phyloP scores from a whole-genome alignment of 2,888 invertebrate species.

The Pristionchus maxplancki region DNA sequence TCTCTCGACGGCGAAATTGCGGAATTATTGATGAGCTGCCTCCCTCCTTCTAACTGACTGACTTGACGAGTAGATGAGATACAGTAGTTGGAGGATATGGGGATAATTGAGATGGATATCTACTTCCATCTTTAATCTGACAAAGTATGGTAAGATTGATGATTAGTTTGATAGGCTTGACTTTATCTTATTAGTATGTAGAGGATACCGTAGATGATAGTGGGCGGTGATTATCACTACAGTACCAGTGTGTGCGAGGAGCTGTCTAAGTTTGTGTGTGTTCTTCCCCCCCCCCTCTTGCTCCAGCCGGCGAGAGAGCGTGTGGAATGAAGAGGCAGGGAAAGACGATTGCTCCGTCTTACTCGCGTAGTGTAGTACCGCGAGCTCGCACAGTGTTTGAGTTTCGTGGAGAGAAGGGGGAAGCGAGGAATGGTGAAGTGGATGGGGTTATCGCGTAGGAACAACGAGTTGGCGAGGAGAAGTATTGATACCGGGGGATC shows the following conservation, averaged over 20 bases:
- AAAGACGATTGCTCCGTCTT: neutral
- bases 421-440: conserved; percentile 43
- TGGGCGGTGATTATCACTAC: conserved; percentile 29
- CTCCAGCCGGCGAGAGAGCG: neutral
- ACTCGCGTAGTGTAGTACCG: conserved; percentile 19
- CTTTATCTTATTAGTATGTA: too few species aligned
- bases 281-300: neutral
- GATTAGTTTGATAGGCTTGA: too few species aligned
- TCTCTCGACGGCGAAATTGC: neutral
- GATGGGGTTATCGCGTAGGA: neutral
- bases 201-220: neutral
- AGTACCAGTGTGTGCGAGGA: neutral
- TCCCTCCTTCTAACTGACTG: neutral
- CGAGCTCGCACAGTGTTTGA: conserved; percentile 45
- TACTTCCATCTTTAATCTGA: too few species aligned
- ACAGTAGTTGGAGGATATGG: too few species aligned
- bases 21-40: conserved; percentile 16
- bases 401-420: conserved; percentile 20
- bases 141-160: too few species aligned
- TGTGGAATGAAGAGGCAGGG: neutral
- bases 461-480: neutral
- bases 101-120: too few species aligned
- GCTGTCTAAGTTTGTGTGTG: neutral
- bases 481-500: neutral
- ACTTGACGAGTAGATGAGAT: conserved; percentile 16